phyloP scores from a whole-genome alignment of 53 echinoderm and acorn worm species.

The Pentamera pediparva region DNA sequence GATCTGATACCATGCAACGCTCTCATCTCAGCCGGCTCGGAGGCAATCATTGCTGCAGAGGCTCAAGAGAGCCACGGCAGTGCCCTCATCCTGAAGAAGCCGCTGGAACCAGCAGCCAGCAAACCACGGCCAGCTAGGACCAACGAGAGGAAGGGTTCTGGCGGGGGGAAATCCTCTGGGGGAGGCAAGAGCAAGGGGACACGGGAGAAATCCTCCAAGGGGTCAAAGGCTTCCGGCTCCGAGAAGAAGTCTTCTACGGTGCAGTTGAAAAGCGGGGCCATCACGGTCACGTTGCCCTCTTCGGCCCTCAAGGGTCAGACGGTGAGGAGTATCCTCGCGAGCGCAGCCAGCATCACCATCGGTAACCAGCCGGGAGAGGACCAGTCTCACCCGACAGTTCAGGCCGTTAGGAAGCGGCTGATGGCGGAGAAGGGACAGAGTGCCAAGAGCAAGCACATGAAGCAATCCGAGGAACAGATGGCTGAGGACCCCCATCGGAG shows the following conservation, averaged over 20 bases:
- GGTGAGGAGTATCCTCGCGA: conserved; percentile 50
- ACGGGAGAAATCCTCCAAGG: conserved; percentile 33
- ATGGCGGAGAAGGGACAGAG: conserved; percentile 18
- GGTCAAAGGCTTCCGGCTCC: conserved; percentile 6
- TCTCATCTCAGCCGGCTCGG: neutral
- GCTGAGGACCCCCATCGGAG: neutral
- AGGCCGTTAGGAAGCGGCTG: conserved; percentile 22
- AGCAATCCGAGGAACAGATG: neutral
- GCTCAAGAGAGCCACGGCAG: neutral
- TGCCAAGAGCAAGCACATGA: neutral
- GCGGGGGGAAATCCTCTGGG: neutral
- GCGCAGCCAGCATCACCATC: conserved; percentile 37
- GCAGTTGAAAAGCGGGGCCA: conserved; percentile 39
- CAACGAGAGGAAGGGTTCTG: neutral
- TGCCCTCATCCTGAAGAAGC: neutral
- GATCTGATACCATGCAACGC: neutral
- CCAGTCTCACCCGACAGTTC: conserved; percentile 26
- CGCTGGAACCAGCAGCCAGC: neutral
- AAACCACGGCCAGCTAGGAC: neutral
- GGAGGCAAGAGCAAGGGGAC: conserved; percentile 4
- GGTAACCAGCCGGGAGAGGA: conserved; percentile 29
- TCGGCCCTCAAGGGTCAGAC: conserved; percentile 56
- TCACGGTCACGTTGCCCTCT: conserved; percentile 50
- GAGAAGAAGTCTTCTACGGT: conserved; percentile 25
- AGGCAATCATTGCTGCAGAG: neutral